Conservation (phyloP, 2,113 vertebrate genomes). For the Labeo catla region DNA sequence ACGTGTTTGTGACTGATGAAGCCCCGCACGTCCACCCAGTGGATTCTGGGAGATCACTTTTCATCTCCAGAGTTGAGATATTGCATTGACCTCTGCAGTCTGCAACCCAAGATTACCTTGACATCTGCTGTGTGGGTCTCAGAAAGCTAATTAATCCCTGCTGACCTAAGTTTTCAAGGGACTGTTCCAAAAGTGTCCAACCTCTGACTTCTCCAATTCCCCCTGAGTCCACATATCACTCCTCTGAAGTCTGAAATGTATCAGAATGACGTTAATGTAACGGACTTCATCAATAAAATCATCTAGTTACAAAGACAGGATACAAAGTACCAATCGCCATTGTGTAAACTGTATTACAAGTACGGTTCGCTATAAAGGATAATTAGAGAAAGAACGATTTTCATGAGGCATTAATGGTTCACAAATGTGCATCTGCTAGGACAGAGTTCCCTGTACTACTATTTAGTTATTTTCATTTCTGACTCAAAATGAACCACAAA, state of each 20-base stretch:
- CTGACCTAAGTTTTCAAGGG: constrained; percentile 72
- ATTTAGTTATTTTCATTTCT: background rate
- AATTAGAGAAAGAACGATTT: background rate
- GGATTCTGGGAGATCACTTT: constrained; percentile 61
- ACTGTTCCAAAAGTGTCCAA: constrained; percentile 65
- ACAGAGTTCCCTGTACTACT: background rate
- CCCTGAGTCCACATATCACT: constrained; percentile 19
- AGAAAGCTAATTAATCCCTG: constrained; percentile 81
- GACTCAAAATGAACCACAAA: background rate
- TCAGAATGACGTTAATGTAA: constrained; percentile 17
- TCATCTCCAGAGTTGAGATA: constrained; percentile 67
- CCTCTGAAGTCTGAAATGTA: constrained; percentile 30
- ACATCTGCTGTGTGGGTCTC: constrained; percentile 75
- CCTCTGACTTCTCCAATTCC: constrained; percentile 26
- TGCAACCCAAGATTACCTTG: constrained; percentile 76
- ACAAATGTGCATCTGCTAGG: background rate
- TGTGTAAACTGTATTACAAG: background rate
- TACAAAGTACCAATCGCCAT: background rate
- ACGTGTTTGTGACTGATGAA: constrained; percentile 58
- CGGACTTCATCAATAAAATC: background rate
- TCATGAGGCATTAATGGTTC: background rate
- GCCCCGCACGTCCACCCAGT: constrained; percentile 44
- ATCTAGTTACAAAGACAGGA: background rate
- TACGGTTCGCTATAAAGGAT: background rate
- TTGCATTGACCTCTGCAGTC: constrained; percentile 75